Evolutionary conservation across 2,797 vertebrate species (phyloP).

Genomic region (Podarcis siculus): DNA sequence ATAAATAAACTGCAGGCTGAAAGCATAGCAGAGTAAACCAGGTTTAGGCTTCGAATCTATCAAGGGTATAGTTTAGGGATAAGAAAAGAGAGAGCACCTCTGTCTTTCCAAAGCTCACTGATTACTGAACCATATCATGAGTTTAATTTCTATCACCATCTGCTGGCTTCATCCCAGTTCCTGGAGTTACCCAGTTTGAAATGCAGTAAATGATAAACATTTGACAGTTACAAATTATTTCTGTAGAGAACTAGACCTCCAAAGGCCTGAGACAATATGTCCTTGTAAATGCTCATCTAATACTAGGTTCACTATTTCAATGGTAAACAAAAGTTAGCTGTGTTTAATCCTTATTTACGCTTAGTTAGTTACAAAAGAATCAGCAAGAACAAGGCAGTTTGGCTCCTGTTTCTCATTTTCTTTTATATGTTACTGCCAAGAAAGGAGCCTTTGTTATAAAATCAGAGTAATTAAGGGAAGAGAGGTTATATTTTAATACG

Average conservation of each 20-base stretch:
- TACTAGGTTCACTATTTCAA: constrained; percentile 58
- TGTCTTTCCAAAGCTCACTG: constrained; percentile 45
- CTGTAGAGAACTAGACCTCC: constrained; percentile 60
- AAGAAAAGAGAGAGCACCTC: constrained; percentile 42
- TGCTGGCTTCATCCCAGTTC: constrained; percentile 72
- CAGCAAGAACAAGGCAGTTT: constrained; percentile 31
- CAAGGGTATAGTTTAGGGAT: constrained; percentile 32
- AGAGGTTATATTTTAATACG: constrained; percentile 22
- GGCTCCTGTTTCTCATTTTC: constrained; percentile 41
- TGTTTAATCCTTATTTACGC: constrained; percentile 63
- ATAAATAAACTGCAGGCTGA: neutral
- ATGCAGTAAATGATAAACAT: constrained; percentile 74
- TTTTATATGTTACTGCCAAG: constrained; percentile 52
- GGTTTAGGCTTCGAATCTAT: constrained; percentile 48
- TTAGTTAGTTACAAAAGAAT: constrained; percentile 62
- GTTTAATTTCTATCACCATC: constrained; percentile 77
- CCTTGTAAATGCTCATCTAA: constrained; percentile 65
- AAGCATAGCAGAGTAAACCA: neutral
- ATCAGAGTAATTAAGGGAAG: constrained; percentile 46
- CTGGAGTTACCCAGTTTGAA: constrained; percentile 72
- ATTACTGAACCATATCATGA: constrained; percentile 73
- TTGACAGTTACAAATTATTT: constrained; percentile 76
- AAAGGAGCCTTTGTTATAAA: constrained; percentile 54
- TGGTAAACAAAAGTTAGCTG: constrained; percentile 64
- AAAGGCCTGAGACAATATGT: constrained; percentile 65